Evolutionary conservation across 2,888 invertebrate genomes (phyloP), one percentile per base, ranked within the genome.

Genomic region (Bellardia bayeri): DNA sequence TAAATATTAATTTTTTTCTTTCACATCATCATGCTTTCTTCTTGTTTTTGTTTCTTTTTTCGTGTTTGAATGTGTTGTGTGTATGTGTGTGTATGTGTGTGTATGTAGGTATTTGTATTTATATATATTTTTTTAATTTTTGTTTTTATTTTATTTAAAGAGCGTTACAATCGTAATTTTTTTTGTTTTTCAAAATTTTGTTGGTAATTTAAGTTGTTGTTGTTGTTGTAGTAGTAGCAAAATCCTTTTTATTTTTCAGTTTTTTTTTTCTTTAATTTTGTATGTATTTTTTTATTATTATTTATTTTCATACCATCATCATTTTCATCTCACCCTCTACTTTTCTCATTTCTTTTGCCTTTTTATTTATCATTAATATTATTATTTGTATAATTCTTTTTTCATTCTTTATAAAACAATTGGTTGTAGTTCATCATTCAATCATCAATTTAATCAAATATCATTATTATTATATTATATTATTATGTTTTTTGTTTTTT

Each of bases 301-400:
- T 86, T 90, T 89, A 89, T 90, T 78, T 83, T 89, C 83, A 89
- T 87, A 89, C 89, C 85, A 88, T 87, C 89, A 88, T 91, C 91
- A 91, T 90, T 90, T 91, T 90, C 91, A 90, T 91, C 91, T 91
- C 91, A 91, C 91, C 81, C 89, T 85, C 88, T 87, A 88, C 89
- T 89, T 91, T 88, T 90, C 90, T 91, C 61, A 76, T 83, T 64
- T 56, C 42, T 83, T 71, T 56, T 64, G 42, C n/a, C 42, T 64
- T 71, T 83, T 63, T 45, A 23, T 42, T 42, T 91, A 91, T 90
- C 91, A 91, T 91, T 89, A 86, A 89, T 89, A 89, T 88, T 68
- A 83, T 80, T 87, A 81, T 87, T 86, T 83, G 68, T 76, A 75
- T 68, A 89, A 89, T 89, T 90, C 90, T 89, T 90, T 90, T 89